Base-by-base conservation (phyloP, 2,113 vertebrate species). In the Rhabdornis inornatus region DNA sequence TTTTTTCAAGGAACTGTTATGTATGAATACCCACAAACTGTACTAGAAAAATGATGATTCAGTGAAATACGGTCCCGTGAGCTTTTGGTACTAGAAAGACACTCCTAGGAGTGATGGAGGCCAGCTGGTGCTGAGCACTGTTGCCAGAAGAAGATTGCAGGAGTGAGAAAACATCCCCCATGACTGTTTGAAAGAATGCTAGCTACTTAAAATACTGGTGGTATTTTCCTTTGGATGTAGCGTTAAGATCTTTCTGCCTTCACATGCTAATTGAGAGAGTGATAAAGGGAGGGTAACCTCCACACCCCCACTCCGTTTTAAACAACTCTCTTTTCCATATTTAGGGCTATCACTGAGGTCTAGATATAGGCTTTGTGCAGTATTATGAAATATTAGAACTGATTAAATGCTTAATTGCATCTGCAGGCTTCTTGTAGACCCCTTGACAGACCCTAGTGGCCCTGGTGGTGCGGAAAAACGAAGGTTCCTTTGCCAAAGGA, bases 301-400 rank as follows among this genome's bases (percentile, higher is more conserved):
- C 5, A 9, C 28, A 68, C 8, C 9, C 12, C 14, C 35, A 33
- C 2, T 83, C 63, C 7, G 5, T 16, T 86, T 69, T 33, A 56
- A 78, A 60, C 79, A 71, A 10, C 16, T 3, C 4, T 63, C 1
- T 31, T 92, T 91, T 87, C 30, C 10, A 13, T 57, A 61, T 76
- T 79, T 68, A 50, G 25, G 27, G 11, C 37, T 25, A 47, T 72
- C 40, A 59, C 3, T 0, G 1, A 66, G 13, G 6, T 11, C 2
- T 25, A 74, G n/a, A 47, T 72, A n/a, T 4, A 63, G 33, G 25
- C 3, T 30, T 39, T 42, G 18, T 45, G 25, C 23, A 53, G 8
- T 37, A n/a, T 63, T 59, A 74, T 27, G 40, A 82, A 59, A 74
- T 77, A 44, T 35, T 55, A 66, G 61, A 77, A 6, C 30, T 83